A percentile compares a stretch with the other conserved stretches of the same genome.
phyloP scores from a whole-genome alignment of 2,888 invertebrate species.

The Eupithecia inturbata region DNA sequence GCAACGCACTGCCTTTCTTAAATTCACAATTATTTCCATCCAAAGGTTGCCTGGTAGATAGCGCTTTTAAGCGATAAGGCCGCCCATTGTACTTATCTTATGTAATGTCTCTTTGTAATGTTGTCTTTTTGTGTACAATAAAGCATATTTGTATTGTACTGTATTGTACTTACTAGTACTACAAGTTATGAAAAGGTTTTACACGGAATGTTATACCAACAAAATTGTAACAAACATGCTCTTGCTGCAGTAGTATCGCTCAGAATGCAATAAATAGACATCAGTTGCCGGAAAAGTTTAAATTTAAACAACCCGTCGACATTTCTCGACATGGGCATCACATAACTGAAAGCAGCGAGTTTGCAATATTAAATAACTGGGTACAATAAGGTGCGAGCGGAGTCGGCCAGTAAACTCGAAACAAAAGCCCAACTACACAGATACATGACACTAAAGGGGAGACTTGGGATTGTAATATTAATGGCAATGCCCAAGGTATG shows the following conservation, averaged over 20 bases:
- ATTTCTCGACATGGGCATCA: not conserved
- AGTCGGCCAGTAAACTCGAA: constrained; percentile 23
- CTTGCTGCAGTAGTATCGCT: not conserved
- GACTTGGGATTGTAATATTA: constrained; percentile 73
- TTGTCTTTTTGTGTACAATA: too few species aligned
- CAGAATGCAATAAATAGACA: not conserved
- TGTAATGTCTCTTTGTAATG: too few species aligned
- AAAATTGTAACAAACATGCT: not conserved
- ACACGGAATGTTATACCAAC: not conserved
- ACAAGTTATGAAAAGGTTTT: too few species aligned
- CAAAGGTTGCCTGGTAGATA: too few species aligned
- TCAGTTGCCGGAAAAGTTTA: not conserved
- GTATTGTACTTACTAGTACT: too few species aligned
- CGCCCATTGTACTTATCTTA: too few species aligned
- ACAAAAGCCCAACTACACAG: constrained; percentile 41
- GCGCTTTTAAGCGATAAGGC: too few species aligned
- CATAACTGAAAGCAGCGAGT: not conserved
- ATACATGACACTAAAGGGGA: constrained; percentile 51
- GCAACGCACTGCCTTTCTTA: too few species aligned
- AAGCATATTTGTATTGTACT: too few species aligned
- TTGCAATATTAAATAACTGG: not conserved
- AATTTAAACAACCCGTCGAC: not conserved
- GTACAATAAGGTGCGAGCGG: not conserved
- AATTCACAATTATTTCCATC: too few species aligned
- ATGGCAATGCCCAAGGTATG: constrained; percentile 80